Evolutionary conservation across 2,113 vertebrate species (phyloP), one percentile per base, ranked within the genome.

Genomic region (Amphilophus citrinellus): DNA sequence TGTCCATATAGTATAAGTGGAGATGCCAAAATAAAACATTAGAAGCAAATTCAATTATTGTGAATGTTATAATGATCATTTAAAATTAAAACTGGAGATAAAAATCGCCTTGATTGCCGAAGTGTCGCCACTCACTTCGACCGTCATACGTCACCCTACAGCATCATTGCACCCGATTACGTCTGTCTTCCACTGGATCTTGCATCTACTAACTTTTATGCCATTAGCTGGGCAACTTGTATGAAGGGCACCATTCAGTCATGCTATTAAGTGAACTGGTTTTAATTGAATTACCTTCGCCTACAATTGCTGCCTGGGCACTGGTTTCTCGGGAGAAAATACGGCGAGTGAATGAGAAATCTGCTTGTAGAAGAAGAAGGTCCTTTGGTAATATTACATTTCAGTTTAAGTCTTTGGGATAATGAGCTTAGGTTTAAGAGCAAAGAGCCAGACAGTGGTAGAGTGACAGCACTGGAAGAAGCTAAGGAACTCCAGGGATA

Each of bases 351-450:
- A 93, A 92, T 91, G 89, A 75, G 93, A 93, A 94, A 92, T 94
- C 84, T 88, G 82, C 78, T 82, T 59, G 83, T 87, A 93, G 84
- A 88, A 86, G 83, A 77, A 86, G 80, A 76, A 76, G 85, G 90
- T 89, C 90, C 91, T 85, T 77, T 92, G 93, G 85, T 91, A 86
- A 91, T 95, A 93, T 87, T 82, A 86, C 83, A 90, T 93, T 94
- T 94, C 87, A 87, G 81, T 94, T 87, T 82, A 91, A 92, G 90
- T 93, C 94, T 89, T 90, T 87, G 83, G 88, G 84, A 92, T 95
- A 95, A 95, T 95, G 93, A 95, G 94, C 94, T 96, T 95, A 95
- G 85, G 81, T 90, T 91, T 87, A 86, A 87, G 89, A 90, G 89
- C 87, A 84, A 73, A 83, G 91, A 83, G 83, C 81, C 80, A 60